phyloP scores from a whole-genome alignment of 1,140 invertebrate species.

The Eufriesea mexicana region DNA sequence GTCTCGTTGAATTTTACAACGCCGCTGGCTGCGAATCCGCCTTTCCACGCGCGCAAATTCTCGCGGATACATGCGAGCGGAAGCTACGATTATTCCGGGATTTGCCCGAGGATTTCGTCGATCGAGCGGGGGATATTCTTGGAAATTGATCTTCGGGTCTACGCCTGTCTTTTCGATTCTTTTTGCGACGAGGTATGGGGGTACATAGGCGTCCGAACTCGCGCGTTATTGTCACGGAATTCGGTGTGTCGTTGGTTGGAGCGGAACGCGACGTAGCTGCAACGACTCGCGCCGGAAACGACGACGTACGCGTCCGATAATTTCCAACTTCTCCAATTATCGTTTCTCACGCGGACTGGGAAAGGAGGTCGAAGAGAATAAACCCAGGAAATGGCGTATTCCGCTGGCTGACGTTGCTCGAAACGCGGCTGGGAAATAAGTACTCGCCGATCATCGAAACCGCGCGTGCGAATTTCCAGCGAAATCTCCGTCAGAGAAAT shows the following conservation, averaged over 20 bases:
- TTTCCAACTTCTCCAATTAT: slow-evolving; percentile 68
- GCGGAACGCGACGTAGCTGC: neutral
- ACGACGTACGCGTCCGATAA: slow-evolving; percentile 56
- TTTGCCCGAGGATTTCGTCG: neutral
- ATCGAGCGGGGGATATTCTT: too few species aligned
- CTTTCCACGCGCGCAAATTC: neutral
- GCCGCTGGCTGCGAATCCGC: neutral
- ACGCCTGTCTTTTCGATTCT: too few species aligned
- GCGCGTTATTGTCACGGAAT: neutral
- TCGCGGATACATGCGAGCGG: neutral
- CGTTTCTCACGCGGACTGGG: slow-evolving; percentile 40
- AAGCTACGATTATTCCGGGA: neutral
- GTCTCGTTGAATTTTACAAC: slow-evolving; percentile 8
- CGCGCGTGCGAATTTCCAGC: neutral
- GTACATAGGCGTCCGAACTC: neutral
- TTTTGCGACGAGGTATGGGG: too few species aligned
- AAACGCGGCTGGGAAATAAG: slow-evolving; percentile 44
- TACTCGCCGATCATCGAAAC: slow-evolving; percentile 38
- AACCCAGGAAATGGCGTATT: slow-evolving; percentile 44
- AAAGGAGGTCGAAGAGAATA: slow-evolving; percentile 61
- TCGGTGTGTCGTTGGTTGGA: neutral
- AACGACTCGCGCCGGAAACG: slow-evolving; percentile 11
- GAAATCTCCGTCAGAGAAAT: too few species aligned
- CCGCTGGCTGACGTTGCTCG: slow-evolving; percentile 52
- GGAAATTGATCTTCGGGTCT: too few species aligned